Evolutionary conservation across 2,888 invertebrate genomes (phyloP).

Genomic region (Scrobipalpa atriplicella): DNA sequence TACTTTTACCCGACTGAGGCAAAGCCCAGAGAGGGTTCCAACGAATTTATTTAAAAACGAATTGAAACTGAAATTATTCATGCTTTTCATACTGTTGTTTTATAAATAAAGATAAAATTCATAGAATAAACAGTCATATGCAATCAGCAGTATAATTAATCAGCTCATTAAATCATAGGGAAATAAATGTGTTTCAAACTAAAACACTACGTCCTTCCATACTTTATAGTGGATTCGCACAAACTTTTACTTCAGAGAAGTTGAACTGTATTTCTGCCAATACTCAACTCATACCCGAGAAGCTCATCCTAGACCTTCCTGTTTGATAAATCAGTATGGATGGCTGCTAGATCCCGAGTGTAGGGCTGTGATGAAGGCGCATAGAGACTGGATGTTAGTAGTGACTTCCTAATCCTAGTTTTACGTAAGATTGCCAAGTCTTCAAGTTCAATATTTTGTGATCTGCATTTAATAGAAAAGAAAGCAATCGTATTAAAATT

Average conservation of each 20-base stretch:
- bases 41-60: background rate
- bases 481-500: background rate
- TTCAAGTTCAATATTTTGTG: constrained; percentile 1
- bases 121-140: background rate
- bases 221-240: background rate
- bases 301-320: background rate
- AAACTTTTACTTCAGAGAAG: background rate
- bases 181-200: too few relatives aligned
- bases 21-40: background rate
- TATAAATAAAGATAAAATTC: background rate
- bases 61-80: background rate
- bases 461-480: background rate
- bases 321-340: background rate
- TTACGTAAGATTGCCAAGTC: background rate
- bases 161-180: too few relatives aligned
- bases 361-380: constrained; percentile 5
- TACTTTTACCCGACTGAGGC: too few relatives aligned
- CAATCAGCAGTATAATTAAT: background rate
- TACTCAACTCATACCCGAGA: background rate
- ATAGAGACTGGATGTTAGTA: background rate
- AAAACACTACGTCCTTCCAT: background rate
- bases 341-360: background rate
- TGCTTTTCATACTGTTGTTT: background rate
- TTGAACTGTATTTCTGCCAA: background rate
- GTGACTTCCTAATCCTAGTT: constrained; percentile 8